These are phyloP conservation scores for Pristionchus entomophagus DNA, from an alignment of 2,888 invertebrate species.

Conservation along the genomic window DNA sequence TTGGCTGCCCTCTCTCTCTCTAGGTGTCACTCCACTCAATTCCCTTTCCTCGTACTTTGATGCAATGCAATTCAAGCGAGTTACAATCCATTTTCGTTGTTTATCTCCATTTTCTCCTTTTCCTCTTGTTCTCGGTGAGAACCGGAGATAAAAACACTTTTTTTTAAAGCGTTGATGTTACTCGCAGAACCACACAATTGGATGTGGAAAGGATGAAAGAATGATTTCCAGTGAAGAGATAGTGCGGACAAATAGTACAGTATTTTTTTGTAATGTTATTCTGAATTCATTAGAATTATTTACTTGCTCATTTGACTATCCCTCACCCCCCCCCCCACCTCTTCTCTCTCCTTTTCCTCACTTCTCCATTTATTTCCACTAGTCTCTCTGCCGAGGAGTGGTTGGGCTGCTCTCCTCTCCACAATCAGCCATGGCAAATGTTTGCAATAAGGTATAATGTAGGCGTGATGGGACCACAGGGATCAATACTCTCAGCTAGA, in stretches of 20 bases:
- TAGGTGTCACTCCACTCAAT: slow-evolving; percentile 33
- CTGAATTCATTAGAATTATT: too few species aligned
- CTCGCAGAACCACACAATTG: too few species aligned
- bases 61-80: slow-evolving; percentile 41
- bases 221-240: too few species aligned
- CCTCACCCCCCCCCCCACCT: too few species aligned
- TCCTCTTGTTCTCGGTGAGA: slow-evolving; percentile 32
- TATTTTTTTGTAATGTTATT: too few species aligned
- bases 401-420: background rate
- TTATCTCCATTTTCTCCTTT: background rate
- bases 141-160: slow-evolving; percentile 4
- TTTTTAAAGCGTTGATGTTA: too few species aligned
- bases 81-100: background rate
- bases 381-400: background rate
- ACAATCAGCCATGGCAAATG: background rate
- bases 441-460: background rate
- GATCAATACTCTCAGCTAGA: too few species aligned
- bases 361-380: background rate
- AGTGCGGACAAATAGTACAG: too few species aligned
- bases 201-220: too few species aligned
- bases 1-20: slow-evolving; percentile 15
- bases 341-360: too few species aligned
- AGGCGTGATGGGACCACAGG: background rate
- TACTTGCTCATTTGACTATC: too few species aligned
- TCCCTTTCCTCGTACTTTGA: slow-evolving; percentile 33